Evolutionary conservation across 1,140 invertebrate species (phyloP).

Genomic region (Drosophila burlai): DNA sequence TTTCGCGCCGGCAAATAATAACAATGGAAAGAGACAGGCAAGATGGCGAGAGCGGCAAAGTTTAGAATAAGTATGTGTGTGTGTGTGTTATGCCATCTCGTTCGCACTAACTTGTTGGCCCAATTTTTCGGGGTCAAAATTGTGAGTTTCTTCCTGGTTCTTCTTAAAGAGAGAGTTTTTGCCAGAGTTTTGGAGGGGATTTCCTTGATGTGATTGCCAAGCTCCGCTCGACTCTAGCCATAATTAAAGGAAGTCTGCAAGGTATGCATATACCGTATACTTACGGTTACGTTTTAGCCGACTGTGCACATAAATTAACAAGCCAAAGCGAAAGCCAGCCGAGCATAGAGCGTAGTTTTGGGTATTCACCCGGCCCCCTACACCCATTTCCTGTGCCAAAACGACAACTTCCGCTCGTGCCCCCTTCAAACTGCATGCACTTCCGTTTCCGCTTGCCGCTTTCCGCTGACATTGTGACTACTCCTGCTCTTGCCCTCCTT

Average conservation of each 20-base stretch:
- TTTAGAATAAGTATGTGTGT: conserved; percentile 24
- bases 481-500: conserved; percentile 16
- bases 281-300: conserved; percentile 12
- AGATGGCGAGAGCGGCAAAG: conserved; percentile 16
- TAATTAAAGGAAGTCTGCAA: conserved; percentile 41
- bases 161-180: conserved; percentile 18
- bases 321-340: conserved; percentile 70
- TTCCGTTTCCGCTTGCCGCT: conserved; percentile 48
- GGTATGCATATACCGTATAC: neutral
- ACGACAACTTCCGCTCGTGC: conserved; percentile 76
- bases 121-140: conserved; percentile 59
- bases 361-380: conserved; percentile 1
- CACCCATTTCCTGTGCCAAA: conserved; percentile 69
- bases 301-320: conserved; percentile 78
- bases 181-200: conserved; percentile 24
- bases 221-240: conserved; percentile 10
- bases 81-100: conserved; percentile 20
- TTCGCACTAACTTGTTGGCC: conserved; percentile 46
- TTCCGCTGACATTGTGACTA: conserved; percentile 57
- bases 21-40: conserved; percentile 73
- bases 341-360: conserved; percentile 49
- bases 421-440: conserved; percentile 54
- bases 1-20: conserved; percentile 83
- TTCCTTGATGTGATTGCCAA: conserved; percentile 36
- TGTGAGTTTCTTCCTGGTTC: conserved; percentile 28